phyloP scores from a whole-genome alignment of 2,888 invertebrate species.

The Chromoteleia sp. region DNA sequence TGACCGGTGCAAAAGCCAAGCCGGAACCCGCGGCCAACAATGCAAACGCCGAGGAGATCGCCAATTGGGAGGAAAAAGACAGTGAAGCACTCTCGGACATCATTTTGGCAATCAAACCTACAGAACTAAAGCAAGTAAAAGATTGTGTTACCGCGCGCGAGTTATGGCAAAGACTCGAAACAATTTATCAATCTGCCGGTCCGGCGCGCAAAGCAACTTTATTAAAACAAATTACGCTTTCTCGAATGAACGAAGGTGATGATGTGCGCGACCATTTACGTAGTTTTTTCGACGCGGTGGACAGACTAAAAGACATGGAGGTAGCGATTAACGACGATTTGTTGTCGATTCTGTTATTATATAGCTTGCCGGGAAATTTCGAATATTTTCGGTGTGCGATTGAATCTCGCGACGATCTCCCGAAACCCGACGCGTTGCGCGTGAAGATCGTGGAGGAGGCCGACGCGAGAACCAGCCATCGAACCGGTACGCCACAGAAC shows the following conservation, averaged over 20 bases:
- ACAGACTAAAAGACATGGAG: constrained; percentile 56
- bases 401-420: constrained; percentile 60
- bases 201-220: constrained; percentile 32
- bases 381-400: constrained; percentile 63
- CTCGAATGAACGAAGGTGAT: constrained; percentile 27
- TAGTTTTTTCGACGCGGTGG: constrained; percentile 56
- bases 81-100: constrained; percentile 37
- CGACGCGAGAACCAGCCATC: constrained; percentile 19
- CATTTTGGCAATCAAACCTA: constrained; percentile 35
- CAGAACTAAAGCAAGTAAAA: constrained; percentile 42
- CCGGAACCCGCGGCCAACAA: constrained; percentile 8
- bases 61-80: constrained; percentile 34
- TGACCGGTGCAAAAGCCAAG: constrained; percentile 19
- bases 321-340: constrained; percentile 38
- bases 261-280: constrained; percentile 31
- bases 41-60: neutral
- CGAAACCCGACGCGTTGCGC: constrained; percentile 39
- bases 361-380: constrained; percentile 29
- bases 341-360: constrained; percentile 32
- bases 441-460: constrained; percentile 40
- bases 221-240: constrained; percentile 20
- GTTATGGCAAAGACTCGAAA: constrained; percentile 23
- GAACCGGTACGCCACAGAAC: neutral
- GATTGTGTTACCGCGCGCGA: constrained; percentile 34
- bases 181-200: constrained; percentile 32